These are phyloP conservation scores for Thermophis baileyi DNA, from an alignment of 2,113 vertebrate genomes.

Conservation along the genomic window DNA sequence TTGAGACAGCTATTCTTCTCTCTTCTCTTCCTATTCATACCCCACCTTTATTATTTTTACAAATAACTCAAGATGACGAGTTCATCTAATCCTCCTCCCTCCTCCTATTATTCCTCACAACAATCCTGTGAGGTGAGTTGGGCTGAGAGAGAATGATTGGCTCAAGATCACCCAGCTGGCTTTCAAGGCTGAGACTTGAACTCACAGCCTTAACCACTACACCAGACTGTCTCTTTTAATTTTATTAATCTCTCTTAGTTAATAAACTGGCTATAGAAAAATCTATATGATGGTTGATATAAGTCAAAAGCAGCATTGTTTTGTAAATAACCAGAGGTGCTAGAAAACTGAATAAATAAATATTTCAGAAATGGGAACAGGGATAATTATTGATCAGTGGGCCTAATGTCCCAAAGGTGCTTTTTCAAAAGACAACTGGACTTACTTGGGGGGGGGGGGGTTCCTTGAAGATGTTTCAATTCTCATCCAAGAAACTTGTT, in stretches of 20 bases:
- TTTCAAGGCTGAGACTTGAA: neutral
- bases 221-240: neutral
- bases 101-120: neutral
- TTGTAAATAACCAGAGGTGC: neutral
- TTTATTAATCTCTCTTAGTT: neutral
- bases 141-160: neutral
- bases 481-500: neutral
- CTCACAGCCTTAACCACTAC: neutral
- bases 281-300: neutral
- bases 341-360: neutral
- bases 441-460: neutral
- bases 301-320: neutral
- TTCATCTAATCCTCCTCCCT: neutral
- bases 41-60: neutral
- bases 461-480: neutral
- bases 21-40: neutral
- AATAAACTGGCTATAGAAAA: neutral
- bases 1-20: neutral
- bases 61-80: neutral
- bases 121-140: neutral
- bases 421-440: neutral
- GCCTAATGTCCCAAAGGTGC: too few relatives aligned
- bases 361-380: neutral
- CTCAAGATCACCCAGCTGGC: neutral
- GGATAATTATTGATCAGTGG: neutral